A percentile compares a stretch with the other conserved stretches of the same genome.
phyloP scores from a whole-genome alignment of 2,113 vertebrate genomes.

The Ageneiosus marmoratus region DNA sequence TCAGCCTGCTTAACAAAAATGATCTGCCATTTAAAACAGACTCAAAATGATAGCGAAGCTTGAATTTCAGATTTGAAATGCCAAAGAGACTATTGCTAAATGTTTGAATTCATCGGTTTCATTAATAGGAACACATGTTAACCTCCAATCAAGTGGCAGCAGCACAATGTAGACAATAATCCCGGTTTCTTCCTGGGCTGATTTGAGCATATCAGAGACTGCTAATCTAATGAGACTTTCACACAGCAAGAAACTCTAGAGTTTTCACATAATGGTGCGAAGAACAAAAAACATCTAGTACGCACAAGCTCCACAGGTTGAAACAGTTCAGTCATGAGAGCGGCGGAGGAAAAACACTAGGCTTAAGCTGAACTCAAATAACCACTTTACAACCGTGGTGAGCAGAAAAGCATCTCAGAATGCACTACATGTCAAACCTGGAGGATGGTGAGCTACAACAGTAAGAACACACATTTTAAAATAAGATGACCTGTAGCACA shows the following conservation, averaged over 20 bases:
- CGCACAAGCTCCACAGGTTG: background rate
- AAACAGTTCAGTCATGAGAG: background rate
- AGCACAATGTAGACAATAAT: background rate
- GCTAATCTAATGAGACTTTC: background rate
- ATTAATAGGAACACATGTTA: background rate
- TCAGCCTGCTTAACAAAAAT: constrained; percentile 28
- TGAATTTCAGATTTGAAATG: background rate
- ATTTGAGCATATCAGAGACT: background rate
- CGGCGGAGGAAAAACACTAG: background rate
- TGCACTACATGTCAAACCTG: background rate
- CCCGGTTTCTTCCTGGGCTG: background rate
- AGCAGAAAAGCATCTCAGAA: background rate
- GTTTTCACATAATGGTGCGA: background rate
- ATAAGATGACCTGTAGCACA: too few species aligned
- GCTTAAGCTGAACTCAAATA: background rate
- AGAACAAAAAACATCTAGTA: background rate
- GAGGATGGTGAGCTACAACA: background rate
- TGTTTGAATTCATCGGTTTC: too few species aligned
- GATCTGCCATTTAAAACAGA: background rate
- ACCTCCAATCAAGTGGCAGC: background rate
- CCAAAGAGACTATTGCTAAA: too few species aligned
- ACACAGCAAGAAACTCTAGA: background rate
- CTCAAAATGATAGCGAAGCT: background rate
- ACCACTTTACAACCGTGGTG: background rate
- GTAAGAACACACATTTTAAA: background rate